These are phyloP conservation scores for Ranitomeya imitator DNA, from an alignment of 2,113 vertebrate genomes.

Conservation along the genomic window DNA sequence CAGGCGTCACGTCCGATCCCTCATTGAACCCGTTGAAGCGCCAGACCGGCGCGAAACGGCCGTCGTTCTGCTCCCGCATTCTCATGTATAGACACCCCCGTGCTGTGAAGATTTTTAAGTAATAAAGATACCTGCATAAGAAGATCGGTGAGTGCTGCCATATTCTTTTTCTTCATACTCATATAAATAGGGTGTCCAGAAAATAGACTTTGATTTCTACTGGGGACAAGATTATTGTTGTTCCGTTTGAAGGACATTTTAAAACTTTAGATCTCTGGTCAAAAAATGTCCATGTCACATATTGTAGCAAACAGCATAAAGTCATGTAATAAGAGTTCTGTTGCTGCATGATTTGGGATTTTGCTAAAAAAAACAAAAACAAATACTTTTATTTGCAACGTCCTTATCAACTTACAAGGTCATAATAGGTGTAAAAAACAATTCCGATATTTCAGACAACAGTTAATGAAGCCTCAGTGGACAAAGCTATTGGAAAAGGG, in stretches of 20 bases:
- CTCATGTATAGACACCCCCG: no score
- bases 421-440: slow-evolving; percentile 13
- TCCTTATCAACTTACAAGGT: slow-evolving; percentile 50
- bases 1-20: no score
- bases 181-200: no score
- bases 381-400: not conserved
- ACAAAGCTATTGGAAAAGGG: slow-evolving; percentile 51
- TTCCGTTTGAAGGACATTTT: not conserved
- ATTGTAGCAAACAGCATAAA: not conserved
- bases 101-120: no score
- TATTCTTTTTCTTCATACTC: no score
- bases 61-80: no score
- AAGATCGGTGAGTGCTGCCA: no score
- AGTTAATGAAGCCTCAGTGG: slow-evolving; percentile 46
- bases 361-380: not conserved
- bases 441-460: slow-evolving; percentile 24
- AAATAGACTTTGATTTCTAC: no score
- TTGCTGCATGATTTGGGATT: not conserved
- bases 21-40: no score
- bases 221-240: not conserved
- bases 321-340: not conserved
- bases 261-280: not conserved
- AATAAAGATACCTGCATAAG: no score
- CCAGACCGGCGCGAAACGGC: no score
- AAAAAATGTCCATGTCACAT: not conserved